Percentiles rank a stretch among this genome's conserved stretches.
Conservation (phyloP, 1,140 invertebrate species). For the Macrotrachela quadricornifera region DNA sequence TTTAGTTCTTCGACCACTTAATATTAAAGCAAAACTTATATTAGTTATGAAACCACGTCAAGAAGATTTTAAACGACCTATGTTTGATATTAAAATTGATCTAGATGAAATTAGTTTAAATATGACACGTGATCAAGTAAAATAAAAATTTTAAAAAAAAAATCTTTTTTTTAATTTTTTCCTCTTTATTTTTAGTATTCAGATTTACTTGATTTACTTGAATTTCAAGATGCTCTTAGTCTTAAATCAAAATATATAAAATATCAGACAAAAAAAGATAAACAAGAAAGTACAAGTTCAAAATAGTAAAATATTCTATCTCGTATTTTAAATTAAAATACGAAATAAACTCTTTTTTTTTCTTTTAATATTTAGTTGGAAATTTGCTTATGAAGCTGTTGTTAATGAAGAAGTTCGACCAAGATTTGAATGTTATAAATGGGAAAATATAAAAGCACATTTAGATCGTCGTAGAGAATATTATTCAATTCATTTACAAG, state of each 20-base stretch:
- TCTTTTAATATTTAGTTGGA: neutral
- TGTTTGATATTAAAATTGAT: constrained; percentile 5
- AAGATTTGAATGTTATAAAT: constrained; percentile 3
- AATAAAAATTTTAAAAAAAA: neutral
- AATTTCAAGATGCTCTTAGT: neutral
- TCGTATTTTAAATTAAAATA: neutral
- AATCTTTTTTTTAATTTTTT: neutral
- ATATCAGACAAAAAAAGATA: neutral
- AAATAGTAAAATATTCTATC: neutral
- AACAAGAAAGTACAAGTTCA: too few species aligned
- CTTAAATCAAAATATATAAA: constrained; percentile 1
- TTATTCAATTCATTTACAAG: too few species aligned
- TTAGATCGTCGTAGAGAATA: too few species aligned
- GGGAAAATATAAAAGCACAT: neutral
- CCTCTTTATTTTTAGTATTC: constrained; percentile 1
- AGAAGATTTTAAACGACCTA: neutral
- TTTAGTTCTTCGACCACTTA: constrained; percentile 1
- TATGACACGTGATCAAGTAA: constrained; percentile 6
- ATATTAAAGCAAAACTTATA: neutral
- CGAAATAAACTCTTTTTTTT: neutral
- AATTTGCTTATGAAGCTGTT: constrained; percentile 5
- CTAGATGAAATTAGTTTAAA: constrained; percentile 4
- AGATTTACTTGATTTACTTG: neutral
- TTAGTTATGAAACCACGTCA: constrained; percentile 5
- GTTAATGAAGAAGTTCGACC: neutral